Percentiles rank a stretch among this genome's conserved stretches.
Conservation (phyloP, 2,113 vertebrate species). For the Atrichornis clamosus region DNA sequence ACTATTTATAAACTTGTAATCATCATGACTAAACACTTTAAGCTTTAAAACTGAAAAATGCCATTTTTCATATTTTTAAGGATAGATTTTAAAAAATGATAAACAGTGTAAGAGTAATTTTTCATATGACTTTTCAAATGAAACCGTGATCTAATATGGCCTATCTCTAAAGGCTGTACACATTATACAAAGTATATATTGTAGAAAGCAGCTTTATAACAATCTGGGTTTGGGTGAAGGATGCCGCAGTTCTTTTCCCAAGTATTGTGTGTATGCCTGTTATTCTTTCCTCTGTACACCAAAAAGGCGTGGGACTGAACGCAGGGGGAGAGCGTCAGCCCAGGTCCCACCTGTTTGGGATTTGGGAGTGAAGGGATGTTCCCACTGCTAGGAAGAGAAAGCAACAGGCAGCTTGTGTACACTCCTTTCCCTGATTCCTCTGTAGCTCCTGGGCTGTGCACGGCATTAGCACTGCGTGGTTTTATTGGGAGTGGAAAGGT, state of each 20-base stretch:
- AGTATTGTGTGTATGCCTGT: background rate
- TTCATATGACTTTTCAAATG: background rate
- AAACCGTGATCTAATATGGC: background rate
- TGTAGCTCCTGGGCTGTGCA: background rate
- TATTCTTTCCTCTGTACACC: background rate
- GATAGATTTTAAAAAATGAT: background rate
- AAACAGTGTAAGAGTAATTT: background rate
- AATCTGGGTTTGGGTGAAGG: background rate
- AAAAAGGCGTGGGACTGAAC: background rate
- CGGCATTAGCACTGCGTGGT: background rate
- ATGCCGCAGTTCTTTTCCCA: background rate
- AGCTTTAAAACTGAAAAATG: background rate
- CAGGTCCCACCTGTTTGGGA: background rate
- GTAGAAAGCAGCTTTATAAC: background rate
- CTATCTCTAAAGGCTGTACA: background rate
- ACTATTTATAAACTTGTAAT: background rate
- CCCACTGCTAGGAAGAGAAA: background rate
- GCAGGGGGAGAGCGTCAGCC: accelerated
- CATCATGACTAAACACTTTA: background rate
- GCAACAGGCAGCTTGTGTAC: background rate
- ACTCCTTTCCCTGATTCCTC: background rate
- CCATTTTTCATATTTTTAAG: background rate
- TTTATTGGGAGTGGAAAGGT: constrained; percentile 44
- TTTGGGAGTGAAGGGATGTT: background rate
- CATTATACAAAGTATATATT: background rate